Percentiles rank a stretch among this genome's conserved stretches.
These are phyloP conservation scores for Oryzias celebensis DNA, from an alignment of 2,113 vertebrate species.

Conservation along the genomic window DNA sequence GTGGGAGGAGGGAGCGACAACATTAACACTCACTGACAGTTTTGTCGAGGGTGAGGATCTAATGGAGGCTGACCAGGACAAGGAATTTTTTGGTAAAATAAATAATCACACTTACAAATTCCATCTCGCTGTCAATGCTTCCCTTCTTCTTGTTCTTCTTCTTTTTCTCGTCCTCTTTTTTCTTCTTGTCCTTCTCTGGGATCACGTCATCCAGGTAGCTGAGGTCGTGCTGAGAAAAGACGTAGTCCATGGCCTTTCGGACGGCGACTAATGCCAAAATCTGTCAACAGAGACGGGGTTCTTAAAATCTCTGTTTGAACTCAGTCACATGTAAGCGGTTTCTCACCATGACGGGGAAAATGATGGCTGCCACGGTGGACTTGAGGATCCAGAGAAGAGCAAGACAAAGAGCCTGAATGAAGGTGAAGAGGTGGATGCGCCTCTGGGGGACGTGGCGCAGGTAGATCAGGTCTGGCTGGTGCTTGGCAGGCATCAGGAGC, in stretches of 20 bases:
- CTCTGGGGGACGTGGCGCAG: conserved; percentile 94
- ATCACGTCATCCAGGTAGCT: conserved; percentile 97
- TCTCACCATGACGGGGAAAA: conserved; percentile 97
- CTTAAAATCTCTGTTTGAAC: background rate
- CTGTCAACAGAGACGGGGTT: conserved; percentile 59
- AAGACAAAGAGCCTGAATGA: conserved; percentile 91
- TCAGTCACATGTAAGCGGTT: background rate
- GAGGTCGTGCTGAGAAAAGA: conserved; percentile 97
- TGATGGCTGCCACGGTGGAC: conserved; percentile 95
- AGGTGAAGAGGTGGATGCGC: conserved; percentile 95
- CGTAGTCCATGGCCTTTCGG: conserved; percentile 96
- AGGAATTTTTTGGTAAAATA: background rate
- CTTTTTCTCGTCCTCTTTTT: conserved; percentile 98
- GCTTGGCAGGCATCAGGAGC: conserved; percentile 96
- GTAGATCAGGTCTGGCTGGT: conserved; percentile 98
- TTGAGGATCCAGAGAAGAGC: conserved; percentile 97
- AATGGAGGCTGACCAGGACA: conserved; percentile 8
- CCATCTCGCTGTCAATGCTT: conserved; percentile 92
- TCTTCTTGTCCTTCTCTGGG: conserved; percentile 99
- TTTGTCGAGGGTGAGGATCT: conserved; percentile 28
- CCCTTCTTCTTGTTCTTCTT: conserved; percentile 97
- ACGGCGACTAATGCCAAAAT: conserved; percentile 94
- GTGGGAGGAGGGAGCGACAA: conserved; percentile 81
- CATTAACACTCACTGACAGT: conserved; percentile 31
- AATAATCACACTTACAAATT: conserved; percentile 85